phyloP scores from a whole-genome alignment of 2,797 vertebrate genomes.

The Gadopsis bispinosus region DNA sequence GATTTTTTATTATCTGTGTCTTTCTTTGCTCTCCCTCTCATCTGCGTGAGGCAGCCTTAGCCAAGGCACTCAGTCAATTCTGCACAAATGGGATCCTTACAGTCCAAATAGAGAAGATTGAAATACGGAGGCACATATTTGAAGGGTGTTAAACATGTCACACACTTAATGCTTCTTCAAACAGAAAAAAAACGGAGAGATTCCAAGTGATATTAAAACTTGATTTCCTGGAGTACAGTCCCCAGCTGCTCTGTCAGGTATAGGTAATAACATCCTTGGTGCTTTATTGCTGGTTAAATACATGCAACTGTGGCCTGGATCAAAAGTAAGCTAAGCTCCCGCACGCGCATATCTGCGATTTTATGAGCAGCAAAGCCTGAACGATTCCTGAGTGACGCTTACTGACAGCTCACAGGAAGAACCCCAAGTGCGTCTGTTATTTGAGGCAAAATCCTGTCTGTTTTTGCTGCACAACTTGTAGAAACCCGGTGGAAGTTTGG shows the following conservation, averaged over 20 bases:
- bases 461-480: conserved; percentile 23
- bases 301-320: conserved; percentile 54
- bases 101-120: conserved; percentile 74
- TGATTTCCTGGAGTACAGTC: conserved; percentile 47
- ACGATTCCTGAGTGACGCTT: conserved; percentile 32
- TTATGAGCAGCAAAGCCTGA: conserved; percentile 50
- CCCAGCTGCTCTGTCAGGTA: conserved; percentile 40
- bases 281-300: conserved; percentile 56
- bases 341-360: conserved; percentile 11
- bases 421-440: conserved; percentile 17
- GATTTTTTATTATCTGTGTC: conserved; percentile 41
- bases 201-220: conserved; percentile 63
- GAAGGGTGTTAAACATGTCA: conserved; percentile 66
- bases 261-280: conserved; percentile 27
- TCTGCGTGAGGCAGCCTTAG: conserved; percentile 54
- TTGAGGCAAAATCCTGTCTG: conserved; percentile 20
- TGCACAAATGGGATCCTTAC: conserved; percentile 71
- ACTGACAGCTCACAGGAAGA: conserved; percentile 26
- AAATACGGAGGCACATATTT: conserved; percentile 65
- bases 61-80: conserved; percentile 76
- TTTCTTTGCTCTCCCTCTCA: conserved; percentile 55
- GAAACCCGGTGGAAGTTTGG: conserved; percentile 34
- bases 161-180: conserved; percentile 69
- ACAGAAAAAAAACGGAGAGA: conserved; percentile 39
- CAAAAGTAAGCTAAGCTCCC: conserved; percentile 32